phyloP scores from a whole-genome alignment of 2,888 invertebrate species.

The Hypomecis atomaria region DNA sequence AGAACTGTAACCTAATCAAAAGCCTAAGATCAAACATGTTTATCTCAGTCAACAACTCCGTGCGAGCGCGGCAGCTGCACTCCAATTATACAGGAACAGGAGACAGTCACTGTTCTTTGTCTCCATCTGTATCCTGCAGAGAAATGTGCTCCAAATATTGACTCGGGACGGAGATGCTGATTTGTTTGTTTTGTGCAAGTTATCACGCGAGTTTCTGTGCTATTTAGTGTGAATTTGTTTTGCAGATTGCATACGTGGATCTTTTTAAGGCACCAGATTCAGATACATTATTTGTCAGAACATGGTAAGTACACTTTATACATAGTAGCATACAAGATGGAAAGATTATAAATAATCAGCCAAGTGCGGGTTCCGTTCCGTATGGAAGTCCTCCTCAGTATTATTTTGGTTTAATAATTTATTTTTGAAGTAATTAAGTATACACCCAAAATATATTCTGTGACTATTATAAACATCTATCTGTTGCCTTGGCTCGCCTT shows the following conservation, averaged over 20 bases:
- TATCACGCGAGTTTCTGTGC: constrained; percentile 3
- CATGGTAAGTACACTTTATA: too few relatives aligned
- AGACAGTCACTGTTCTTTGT: constrained; percentile 8
- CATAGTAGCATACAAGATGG: too few relatives aligned
- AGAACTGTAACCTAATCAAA: background rate
- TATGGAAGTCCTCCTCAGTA: too few relatives aligned
- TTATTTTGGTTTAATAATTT: too few relatives aligned
- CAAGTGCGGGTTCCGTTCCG: too few relatives aligned
- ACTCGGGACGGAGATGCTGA: constrained; percentile 8
- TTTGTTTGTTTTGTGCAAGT: constrained; percentile 9
- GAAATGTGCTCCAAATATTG: constrained; percentile 13
- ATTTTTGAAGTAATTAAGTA: too few relatives aligned
- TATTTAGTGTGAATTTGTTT: background rate
- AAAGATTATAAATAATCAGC: too few relatives aligned
- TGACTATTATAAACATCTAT: too few relatives aligned
- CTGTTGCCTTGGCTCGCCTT: too few relatives aligned
- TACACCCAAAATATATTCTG: too few relatives aligned
- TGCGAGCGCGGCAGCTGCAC: constrained; percentile 8
- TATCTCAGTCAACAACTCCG: constrained; percentile 1
- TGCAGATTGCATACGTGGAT: background rate
- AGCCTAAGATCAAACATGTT: constrained; percentile 8
- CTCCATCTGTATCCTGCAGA: constrained; percentile 8
- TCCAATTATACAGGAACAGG: constrained; percentile 2
- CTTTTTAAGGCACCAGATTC: too few relatives aligned
- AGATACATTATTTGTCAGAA: too few relatives aligned